Conservation (phyloP, 2,888 invertebrate species). For the Drosophila kokeensis region DNA sequence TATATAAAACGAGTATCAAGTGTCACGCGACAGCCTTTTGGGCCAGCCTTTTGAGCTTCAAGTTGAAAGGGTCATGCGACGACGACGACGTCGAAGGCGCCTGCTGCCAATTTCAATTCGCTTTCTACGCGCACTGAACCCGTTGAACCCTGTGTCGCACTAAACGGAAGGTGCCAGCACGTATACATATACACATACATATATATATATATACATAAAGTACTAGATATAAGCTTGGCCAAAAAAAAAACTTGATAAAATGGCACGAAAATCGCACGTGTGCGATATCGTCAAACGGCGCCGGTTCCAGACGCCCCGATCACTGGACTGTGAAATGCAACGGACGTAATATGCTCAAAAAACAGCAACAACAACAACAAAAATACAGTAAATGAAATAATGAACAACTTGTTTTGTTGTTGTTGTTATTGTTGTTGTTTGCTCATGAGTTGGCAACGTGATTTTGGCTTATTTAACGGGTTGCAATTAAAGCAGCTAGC, state of each 20-base stretch:
- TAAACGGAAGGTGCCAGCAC: conserved; percentile 32
- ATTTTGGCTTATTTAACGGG: conserved; percentile 39
- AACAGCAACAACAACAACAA: conserved; percentile 13
- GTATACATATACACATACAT: background rate
- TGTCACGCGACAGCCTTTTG: conserved; percentile 65
- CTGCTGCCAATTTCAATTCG: conserved; percentile 59
- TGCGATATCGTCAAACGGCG: conserved; percentile 68
- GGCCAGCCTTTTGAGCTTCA: conserved; percentile 23
- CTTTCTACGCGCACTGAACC: conserved; percentile 58
- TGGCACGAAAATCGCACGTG: conserved; percentile 81
- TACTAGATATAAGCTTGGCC: background rate
- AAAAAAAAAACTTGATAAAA: conserved; percentile 61
- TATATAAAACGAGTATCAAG: conserved; percentile 60
- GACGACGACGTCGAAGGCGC: background rate
- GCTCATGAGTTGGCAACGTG: conserved; percentile 66
- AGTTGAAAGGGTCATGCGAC: conserved; percentile 65
- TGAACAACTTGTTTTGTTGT: conserved; percentile 25
- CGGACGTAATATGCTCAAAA: conserved; percentile 47
- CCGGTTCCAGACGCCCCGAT: conserved; percentile 71
- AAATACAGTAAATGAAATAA: conserved; percentile 19
- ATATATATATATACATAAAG: background rate
- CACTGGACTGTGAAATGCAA: conserved; percentile 80
- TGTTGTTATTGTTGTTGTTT: conserved; percentile 1
- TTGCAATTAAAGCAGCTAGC: conserved; percentile 8
- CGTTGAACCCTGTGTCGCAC: conserved; percentile 48